Evolutionary conservation across 2,113 vertebrate species (phyloP).

Genomic region (Bubo bubo): DNA sequence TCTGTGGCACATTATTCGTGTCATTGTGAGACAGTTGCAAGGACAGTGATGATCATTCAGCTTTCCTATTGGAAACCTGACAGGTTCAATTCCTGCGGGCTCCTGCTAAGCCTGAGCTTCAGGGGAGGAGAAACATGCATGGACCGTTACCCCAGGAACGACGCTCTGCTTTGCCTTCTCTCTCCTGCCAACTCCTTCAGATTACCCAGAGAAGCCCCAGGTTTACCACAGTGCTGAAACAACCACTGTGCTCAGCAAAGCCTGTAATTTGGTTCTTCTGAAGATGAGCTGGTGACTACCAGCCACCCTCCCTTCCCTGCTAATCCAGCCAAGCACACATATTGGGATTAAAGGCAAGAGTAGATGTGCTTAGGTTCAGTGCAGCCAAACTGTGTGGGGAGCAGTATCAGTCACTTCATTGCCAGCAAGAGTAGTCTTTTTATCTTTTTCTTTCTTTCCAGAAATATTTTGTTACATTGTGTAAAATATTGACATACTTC

Average conservation of each 20-base stretch:
- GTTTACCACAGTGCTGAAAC: not conserved
- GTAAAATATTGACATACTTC: not conserved
- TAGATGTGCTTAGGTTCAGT: not conserved
- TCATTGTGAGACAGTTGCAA: constrained; percentile 44
- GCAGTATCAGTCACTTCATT: not conserved
- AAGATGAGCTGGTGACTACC: not conserved
- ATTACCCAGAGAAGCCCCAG: not conserved
- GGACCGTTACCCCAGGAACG: not conserved
- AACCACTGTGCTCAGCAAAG: not conserved
- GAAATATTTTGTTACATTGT: not conserved
- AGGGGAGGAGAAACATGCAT: not conserved
- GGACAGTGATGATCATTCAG: not conserved
- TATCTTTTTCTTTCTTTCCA: not conserved
- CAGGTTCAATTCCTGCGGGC: not conserved
- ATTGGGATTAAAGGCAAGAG: not conserved
- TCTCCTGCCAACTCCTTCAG: not conserved
- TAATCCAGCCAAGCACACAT: not conserved
- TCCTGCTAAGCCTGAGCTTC: not conserved
- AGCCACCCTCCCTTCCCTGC: not conserved
- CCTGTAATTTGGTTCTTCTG: not conserved
- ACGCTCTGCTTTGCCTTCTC: not conserved
- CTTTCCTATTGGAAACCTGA: not conserved
- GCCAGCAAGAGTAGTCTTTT: not conserved
- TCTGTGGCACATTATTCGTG: not conserved
- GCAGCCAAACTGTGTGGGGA: not conserved